These are phyloP conservation scores for Molossus alvarezi DNA, from an alignment of 2,797 vertebrate species.

Conservation along the genomic window DNA sequence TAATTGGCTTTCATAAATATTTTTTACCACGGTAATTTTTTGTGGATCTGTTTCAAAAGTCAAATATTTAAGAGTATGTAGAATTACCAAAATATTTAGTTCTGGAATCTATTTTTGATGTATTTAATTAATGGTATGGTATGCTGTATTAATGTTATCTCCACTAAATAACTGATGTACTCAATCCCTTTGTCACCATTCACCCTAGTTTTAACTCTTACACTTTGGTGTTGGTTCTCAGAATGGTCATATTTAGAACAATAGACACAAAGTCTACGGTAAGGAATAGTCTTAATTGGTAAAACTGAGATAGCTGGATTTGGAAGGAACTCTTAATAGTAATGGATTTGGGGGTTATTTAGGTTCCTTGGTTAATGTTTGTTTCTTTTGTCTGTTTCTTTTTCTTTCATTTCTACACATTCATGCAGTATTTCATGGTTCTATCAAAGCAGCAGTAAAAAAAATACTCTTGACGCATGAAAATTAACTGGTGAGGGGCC, in stretches of 20 bases:
- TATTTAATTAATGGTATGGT: conserved; percentile 85
- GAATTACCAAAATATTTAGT: conserved; percentile 57
- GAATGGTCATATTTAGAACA: conserved; percentile 89
- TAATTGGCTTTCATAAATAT: conserved; percentile 61
- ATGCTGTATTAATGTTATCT: conserved; percentile 88
- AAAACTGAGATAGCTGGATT: conserved; percentile 88
- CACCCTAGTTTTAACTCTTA: conserved; percentile 87
- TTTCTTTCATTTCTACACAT: conserved; percentile 95
- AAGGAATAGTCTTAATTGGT: conserved; percentile 89
- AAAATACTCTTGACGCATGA: conserved; percentile 94
- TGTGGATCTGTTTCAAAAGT: conserved; percentile 54
- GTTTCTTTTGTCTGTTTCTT: conserved; percentile 95
- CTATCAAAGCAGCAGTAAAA: conserved; percentile 94
- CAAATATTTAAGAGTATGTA: conserved; percentile 58
- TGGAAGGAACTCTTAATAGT: conserved; percentile 90
- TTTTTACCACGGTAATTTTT: conserved; percentile 66
- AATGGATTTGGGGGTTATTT: conserved; percentile 90
- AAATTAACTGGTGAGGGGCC: conserved; percentile 94
- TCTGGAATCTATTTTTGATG: conserved; percentile 52
- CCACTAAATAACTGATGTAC: conserved; percentile 87
- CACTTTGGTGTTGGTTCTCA: conserved; percentile 88
- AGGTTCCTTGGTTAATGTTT: conserved; percentile 94
- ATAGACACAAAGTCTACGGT: conserved; percentile 90
- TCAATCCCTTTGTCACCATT: conserved; percentile 84
- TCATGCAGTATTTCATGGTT: conserved; percentile 95